Percentiles rank a stretch among this genome's conserved stretches.
Evolutionary conservation across 1,140 invertebrate species (phyloP).

Genomic region (Neoseiulus cucumeris): DNA sequence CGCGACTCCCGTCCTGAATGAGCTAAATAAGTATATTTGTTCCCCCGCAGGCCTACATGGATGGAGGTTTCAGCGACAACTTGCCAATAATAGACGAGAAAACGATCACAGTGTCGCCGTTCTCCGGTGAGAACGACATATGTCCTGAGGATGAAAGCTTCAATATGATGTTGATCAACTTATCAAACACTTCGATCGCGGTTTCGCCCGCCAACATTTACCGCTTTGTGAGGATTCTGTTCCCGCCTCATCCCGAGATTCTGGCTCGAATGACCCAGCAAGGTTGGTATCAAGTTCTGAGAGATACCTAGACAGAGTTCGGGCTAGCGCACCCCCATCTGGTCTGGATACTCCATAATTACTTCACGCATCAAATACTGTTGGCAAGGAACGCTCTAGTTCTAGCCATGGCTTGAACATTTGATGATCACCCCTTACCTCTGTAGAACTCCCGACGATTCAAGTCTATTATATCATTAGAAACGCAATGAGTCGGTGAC

Average conservation of each 20-base stretch:
- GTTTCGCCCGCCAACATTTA: constrained; percentile 71
- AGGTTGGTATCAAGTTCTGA: constrained; percentile 29
- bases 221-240: constrained; percentile 68
- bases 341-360: no score
- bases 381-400: no score
- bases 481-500: no score
- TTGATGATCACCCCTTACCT: no score
- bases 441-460: no score
- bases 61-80: constrained; percentile 91
- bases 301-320: no score
- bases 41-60: constrained; percentile 53
- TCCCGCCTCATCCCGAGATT: constrained; percentile 80
- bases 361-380: no score
- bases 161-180: constrained; percentile 46
- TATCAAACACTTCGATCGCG: constrained; percentile 86
- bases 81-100: constrained; percentile 76
- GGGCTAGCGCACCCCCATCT: no score
- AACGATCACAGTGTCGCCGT: constrained; percentile 90
- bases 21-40: no score
- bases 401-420: no score
- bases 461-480: no score
- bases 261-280: constrained; percentile 84
- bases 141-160: constrained; percentile 62
- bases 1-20: no score
- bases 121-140: constrained; percentile 93